Base-by-base conservation (phyloP, 1,140 invertebrate genomes). In the Limonius californicus region DNA sequence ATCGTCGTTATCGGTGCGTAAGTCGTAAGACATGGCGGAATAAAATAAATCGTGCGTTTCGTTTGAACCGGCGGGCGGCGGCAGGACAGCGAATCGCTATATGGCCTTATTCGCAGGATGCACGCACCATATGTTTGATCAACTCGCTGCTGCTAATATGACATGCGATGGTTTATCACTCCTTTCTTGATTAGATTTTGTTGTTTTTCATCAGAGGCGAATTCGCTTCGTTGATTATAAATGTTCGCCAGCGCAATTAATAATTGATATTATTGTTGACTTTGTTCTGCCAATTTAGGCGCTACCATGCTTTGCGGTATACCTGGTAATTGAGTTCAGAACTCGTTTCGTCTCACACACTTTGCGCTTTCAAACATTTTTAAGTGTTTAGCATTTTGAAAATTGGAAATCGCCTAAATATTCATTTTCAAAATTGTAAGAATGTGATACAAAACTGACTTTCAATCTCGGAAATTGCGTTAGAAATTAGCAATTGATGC, bases 41-140 rank as follows among this genome's bases (percentile, higher is more conserved):
- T 56, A 59, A 59, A 61, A 66, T 68, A 69, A 69, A 69, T 69
- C 61, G 68, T 69, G 68, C 68, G 68, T 69, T 54, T 30, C 9
- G 45, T 21, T 18, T 21, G 45, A 50, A 50, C 45, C 45, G 45
- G 7, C 45, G 45, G 45, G 6, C 6, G 45, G 45, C 18, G 3
- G n/a, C 1, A 18, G 12, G 4, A 16, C 11, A 39, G 11, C n/a
- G 15, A 15, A 39, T 14, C n/a, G n/a, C 16, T 59, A 57, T 59
- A 47, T 16, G 43, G 57, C 57, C 53, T 42, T 57, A 59, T 47
- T 50, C 35, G 43, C 54, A 65, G 67, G 69, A 69, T 69, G 47
- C 65, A 70, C 69, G 69, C 69, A 65, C 65, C 69, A 70, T 69
- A 68, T 70, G 67, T 61, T 62, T 60, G 67, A 70, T 70, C 67